Percentiles rank a stretch among this genome's conserved stretches.
phyloP scores from a whole-genome alignment of 2,888 invertebrate species.

The Falcaria lacertinaria region DNA sequence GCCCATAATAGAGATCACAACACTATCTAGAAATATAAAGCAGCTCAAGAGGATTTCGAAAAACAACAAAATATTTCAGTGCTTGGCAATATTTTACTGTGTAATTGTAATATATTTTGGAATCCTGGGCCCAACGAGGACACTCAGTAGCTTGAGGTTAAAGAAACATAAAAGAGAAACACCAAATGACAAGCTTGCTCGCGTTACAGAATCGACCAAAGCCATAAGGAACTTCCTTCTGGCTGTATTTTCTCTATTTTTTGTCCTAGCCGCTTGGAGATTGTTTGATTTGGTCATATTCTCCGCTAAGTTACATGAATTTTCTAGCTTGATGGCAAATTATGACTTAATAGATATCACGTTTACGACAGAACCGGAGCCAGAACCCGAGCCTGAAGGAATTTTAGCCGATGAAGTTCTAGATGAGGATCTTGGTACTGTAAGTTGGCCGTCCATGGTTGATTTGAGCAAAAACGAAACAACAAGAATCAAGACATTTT shows the following conservation, averaged over 20 bases:
- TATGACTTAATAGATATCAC: constrained; percentile 49
- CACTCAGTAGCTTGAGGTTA: constrained; percentile 26
- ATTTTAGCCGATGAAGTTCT: constrained; percentile 14
- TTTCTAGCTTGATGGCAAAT: constrained; percentile 52
- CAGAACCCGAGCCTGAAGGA: constrained; percentile 14
- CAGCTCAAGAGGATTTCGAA: constrained; percentile 11
- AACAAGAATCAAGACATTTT: constrained; percentile 29
- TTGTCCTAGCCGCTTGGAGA: constrained; percentile 43
- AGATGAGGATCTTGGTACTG: constrained; percentile 18
- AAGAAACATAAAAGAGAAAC: constrained; percentile 21
- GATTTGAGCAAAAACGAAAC: constrained; percentile 37
- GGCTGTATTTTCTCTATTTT: constrained; percentile 53
- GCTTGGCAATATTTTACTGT: constrained; percentile 20
- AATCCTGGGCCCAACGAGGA: constrained; percentile 41
- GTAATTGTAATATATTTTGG: constrained; percentile 34
- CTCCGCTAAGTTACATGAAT: constrained; percentile 58
- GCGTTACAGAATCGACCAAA: constrained; percentile 41
- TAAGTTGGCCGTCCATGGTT: constrained; percentile 41
- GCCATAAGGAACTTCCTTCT: constrained; percentile 56
- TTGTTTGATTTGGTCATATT: constrained; percentile 49
- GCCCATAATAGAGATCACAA: constrained; percentile 38
- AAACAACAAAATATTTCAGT: constrained; percentile 7
- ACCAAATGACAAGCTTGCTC: constrained; percentile 33
- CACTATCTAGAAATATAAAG: constrained; percentile 37
- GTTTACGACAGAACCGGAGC: constrained; percentile 17